These are phyloP conservation scores for Drosophila pseudoananassae DNA, from an alignment of 1,140 invertebrate species.

Conservation along the genomic window DNA sequence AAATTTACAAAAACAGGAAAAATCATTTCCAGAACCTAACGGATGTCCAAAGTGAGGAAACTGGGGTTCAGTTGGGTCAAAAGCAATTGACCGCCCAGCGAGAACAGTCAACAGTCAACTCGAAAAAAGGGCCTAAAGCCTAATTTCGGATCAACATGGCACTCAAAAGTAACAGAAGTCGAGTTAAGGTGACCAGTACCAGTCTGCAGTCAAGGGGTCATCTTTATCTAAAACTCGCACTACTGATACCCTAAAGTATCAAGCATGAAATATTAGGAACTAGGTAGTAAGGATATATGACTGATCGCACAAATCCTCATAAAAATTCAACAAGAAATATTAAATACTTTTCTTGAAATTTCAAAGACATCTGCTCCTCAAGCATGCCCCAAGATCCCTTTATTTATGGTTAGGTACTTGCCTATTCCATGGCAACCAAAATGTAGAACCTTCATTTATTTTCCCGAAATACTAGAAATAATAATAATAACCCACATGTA, in stretches of 20 bases:
- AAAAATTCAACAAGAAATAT: too few relatives aligned
- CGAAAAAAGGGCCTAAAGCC: constrained; percentile 57
- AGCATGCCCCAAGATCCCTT: too few relatives aligned
- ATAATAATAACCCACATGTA: constrained; percentile 74
- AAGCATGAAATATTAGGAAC: too few relatives aligned
- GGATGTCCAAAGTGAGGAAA: constrained; percentile 55
- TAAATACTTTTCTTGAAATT: too few relatives aligned
- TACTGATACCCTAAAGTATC: constrained; percentile 15
- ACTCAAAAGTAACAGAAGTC: constrained; percentile 21
- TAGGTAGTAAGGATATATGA: too few relatives aligned
- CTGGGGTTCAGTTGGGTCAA: constrained; percentile 55
- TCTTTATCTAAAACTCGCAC: background rate
- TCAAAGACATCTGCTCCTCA: too few relatives aligned
- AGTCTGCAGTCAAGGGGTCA: background rate
- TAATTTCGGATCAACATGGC: constrained; percentile 64
- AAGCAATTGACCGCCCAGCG: constrained; percentile 78
- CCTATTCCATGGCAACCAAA: constrained; percentile 1
- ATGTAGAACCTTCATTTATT: constrained; percentile 34
- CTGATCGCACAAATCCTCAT: too few relatives aligned
- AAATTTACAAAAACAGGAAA: constrained; percentile 56
- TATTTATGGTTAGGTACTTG: background rate
- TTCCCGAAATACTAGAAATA: constrained; percentile 59
- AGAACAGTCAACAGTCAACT: constrained; percentile 26
- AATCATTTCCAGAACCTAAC: constrained; percentile 71
- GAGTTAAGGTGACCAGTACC: constrained; percentile 1